Percentiles rank a stretch among this genome's conserved stretches.
These are phyloP conservation scores for Piezodorus guildinii DNA, from an alignment of 1,140 invertebrate genomes.

Conservation along the genomic window DNA sequence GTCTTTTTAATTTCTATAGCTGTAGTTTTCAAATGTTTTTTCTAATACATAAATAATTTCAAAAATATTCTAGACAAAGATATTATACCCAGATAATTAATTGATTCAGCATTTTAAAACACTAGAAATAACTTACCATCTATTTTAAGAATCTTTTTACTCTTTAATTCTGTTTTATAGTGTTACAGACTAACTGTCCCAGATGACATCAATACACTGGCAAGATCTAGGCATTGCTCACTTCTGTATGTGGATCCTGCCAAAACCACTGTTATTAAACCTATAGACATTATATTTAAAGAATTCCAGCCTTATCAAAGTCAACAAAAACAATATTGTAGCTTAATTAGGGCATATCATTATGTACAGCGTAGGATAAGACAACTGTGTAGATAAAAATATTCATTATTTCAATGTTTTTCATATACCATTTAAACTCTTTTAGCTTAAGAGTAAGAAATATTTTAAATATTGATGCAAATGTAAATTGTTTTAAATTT, in stretches of 20 bases:
- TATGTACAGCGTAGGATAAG: neutral
- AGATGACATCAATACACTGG: neutral
- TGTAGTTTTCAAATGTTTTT: no score
- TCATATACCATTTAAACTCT: no score
- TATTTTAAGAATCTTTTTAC: neutral
- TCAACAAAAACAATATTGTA: constrained; percentile 1
- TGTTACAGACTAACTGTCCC: neutral
- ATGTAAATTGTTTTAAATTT: no score
- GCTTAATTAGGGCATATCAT: neutral
- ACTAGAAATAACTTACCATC: no score
- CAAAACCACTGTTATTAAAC: neutral
- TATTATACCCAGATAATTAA: neutral
- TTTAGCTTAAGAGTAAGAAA: no score
- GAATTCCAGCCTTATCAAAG: neutral
- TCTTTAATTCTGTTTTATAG: neutral
- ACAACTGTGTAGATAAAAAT: constrained; percentile 3
- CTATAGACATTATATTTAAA: neutral
- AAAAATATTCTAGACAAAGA: neutral
- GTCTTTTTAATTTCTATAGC: no score
- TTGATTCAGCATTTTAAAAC: neutral
- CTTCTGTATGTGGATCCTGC: neutral
- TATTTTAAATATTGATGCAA: no score
- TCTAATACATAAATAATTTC: no score
- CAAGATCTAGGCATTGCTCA: constrained; percentile 4
- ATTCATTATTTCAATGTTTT: no score